Evolutionary conservation across 1,140 invertebrate species (phyloP), one percentile per base, ranked within the genome.

Genomic region (Metopolophium dirhodum): DNA sequence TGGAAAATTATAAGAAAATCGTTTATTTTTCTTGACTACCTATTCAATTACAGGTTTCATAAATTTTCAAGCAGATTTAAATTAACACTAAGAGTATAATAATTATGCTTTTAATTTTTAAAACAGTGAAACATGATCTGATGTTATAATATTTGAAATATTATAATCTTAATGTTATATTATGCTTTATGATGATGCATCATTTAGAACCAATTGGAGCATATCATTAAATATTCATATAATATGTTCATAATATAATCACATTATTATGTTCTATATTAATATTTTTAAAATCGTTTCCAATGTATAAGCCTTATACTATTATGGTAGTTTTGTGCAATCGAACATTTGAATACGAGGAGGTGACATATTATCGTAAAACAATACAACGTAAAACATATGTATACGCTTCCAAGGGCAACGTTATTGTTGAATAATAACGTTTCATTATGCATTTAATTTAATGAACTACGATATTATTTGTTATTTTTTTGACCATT

Each of bases 371-470:
- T 20, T 26, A 45, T 20, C 77, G 35, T 83, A 83, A 83, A 83
- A 83, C 35, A 83, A 83, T 83, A 83, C 20, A 35, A n/a, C 61
- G 14, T 18, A 68, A n/a, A 68, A 68, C 14, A 68, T n/a, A 20
- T n/a, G 61, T 18, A 18, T 68, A 68, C 47, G 41, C 11, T 45
- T 45, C 26, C 85, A 86, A 47, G 85, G 85, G 41, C 85, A 86
- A 86, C 11, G 41, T 86, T 86, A 47, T 86, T 86, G 85, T 86
- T 47, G 85, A 86, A 86, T 86, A 86, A 14, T 45, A 86, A 47
- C 8, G 9, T 30, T 7, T 45, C 41, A 45, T 41, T 86, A 41
- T 86, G 26, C 30, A 86, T 47, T 86, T 30, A 86, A 45, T 86
- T 45, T 86, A 45, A 47, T 45, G 41, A 47, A 41, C 11, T 86